Evolutionary conservation across 2,888 invertebrate species (phyloP).

Genomic region (Pardosa pseudoannulata): DNA sequence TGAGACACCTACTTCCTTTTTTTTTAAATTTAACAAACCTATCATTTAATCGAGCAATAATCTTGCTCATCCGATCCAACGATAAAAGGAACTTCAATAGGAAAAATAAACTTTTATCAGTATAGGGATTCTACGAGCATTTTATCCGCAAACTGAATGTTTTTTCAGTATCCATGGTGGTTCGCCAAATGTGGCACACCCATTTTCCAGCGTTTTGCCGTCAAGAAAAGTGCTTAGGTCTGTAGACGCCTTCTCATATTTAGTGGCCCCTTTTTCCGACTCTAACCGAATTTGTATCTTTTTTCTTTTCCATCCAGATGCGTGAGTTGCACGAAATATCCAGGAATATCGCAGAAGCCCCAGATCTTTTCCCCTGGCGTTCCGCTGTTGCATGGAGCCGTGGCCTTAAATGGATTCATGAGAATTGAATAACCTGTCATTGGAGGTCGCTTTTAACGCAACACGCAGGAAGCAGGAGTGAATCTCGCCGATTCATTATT

Average conservation of each 20-base stretch:
- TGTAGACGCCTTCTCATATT: constrained; percentile 57
- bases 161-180: constrained; percentile 1
- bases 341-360: constrained; percentile 61
- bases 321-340: constrained; percentile 35
- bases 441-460: neutral
- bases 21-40: too few relatives aligned
- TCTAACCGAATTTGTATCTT: constrained; percentile 33
- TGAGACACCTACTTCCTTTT: too few relatives aligned
- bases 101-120: too few relatives aligned
- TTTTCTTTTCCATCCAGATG: constrained; percentile 24
- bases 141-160: too few relatives aligned
- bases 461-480: too few relatives aligned
- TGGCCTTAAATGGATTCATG: constrained; percentile 54
- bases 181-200: constrained; percentile 59
- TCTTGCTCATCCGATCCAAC: too few relatives aligned
- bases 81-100: too few relatives aligned
- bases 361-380: constrained; percentile 31
- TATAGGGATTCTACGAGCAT: too few relatives aligned
- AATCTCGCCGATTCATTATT: too few relatives aligned
- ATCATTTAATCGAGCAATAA: too few relatives aligned
- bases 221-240: constrained; percentile 54
- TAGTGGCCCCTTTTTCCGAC: constrained; percentile 25
- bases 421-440: neutral
- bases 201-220: constrained; percentile 32
- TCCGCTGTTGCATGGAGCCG: constrained; percentile 4